Percentiles rank a stretch among this genome's conserved stretches.
Conservation (phyloP, 2,888 invertebrate species). For the Ceratothoa steindachneri region DNA sequence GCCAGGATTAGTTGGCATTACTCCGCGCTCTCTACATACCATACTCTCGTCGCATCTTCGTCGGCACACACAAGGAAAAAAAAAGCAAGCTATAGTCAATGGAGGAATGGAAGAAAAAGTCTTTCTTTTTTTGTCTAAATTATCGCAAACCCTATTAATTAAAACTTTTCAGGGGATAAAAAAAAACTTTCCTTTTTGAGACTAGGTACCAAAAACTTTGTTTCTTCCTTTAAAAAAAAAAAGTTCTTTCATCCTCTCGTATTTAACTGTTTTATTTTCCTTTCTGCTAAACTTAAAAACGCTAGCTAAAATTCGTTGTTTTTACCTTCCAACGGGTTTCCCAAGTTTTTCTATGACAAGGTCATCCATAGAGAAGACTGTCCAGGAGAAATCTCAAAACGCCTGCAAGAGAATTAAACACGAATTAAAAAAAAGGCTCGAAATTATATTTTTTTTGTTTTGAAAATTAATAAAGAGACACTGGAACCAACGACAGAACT, state of each 20-base stretch:
- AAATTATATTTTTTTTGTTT: too few species aligned
- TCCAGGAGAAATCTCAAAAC: background rate
- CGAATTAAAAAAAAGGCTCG: too few species aligned
- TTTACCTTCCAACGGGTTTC: conserved; percentile 44
- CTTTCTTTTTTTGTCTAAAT: background rate
- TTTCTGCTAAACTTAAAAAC: background rate
- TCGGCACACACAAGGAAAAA: conserved; percentile 7
- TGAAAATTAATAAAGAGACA: too few species aligned
- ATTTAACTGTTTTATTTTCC: background rate
- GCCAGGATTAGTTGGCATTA: conserved; percentile 7
- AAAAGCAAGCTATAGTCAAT: conserved; percentile 11
- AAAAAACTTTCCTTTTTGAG: too few species aligned
- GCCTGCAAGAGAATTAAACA: background rate
- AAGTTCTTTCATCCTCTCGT: background rate
- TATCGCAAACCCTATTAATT: background rate
- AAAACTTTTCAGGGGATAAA: too few species aligned
- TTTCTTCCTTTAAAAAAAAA: background rate
- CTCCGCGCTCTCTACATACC: conserved; percentile 10
- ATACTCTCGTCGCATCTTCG: background rate
- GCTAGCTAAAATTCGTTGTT: background rate
- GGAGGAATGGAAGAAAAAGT: background rate
- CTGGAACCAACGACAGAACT: too few species aligned
- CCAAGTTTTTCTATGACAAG: conserved; percentile 44
- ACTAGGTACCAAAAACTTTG: too few species aligned
- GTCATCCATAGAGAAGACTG: conserved; percentile 29